Percentiles rank a stretch among this genome's conserved stretches.
These are phyloP conservation scores for Drosophila baimaii DNA, from an alignment of 1,140 invertebrate genomes.

Conservation along the genomic window DNA sequence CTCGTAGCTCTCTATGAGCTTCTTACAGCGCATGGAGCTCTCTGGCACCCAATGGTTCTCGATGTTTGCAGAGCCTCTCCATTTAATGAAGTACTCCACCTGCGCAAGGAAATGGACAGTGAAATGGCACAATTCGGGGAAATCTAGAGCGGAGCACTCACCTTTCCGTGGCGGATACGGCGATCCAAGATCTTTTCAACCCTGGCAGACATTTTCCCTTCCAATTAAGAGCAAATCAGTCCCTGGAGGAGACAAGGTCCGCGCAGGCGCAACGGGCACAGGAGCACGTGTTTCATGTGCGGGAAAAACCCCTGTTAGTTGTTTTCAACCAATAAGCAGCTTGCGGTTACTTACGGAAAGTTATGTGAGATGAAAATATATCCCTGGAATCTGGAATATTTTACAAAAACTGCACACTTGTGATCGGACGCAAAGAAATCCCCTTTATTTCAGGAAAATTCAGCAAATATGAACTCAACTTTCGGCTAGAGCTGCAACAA, in stretches of 20 bases:
- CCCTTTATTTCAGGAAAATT: too few relatives aligned
- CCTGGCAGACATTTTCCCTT: conserved; percentile 84
- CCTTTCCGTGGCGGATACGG: conserved; percentile 90
- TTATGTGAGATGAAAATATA: too few relatives aligned
- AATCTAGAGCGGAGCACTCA: conserved; percentile 18
- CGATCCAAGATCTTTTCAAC: conserved; percentile 94
- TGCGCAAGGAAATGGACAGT: conserved; percentile 66
- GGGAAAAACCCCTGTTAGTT: too few relatives aligned
- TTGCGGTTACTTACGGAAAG: too few relatives aligned
- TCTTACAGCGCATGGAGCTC: conserved; percentile 95
- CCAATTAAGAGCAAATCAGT: conserved; percentile 16
- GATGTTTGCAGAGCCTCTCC: conserved; percentile 94
- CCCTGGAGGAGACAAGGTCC: too few relatives aligned
- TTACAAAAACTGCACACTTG: too few relatives aligned
- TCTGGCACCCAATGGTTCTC: conserved; percentile 95
- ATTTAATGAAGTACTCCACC: conserved; percentile 94
- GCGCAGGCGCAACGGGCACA: conserved; percentile 21
- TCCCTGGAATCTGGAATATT: too few relatives aligned
- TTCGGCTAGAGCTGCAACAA: too few relatives aligned
- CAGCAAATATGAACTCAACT: too few relatives aligned
- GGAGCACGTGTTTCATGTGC: too few relatives aligned
- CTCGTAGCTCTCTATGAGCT: conserved; percentile 94
- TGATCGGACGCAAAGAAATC: too few relatives aligned
- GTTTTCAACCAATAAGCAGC: too few relatives aligned
- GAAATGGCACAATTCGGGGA: not conserved